These are phyloP conservation scores for Blastobasis adustella DNA, from an alignment of 2,888 invertebrate species.

Conservation along the genomic window DNA sequence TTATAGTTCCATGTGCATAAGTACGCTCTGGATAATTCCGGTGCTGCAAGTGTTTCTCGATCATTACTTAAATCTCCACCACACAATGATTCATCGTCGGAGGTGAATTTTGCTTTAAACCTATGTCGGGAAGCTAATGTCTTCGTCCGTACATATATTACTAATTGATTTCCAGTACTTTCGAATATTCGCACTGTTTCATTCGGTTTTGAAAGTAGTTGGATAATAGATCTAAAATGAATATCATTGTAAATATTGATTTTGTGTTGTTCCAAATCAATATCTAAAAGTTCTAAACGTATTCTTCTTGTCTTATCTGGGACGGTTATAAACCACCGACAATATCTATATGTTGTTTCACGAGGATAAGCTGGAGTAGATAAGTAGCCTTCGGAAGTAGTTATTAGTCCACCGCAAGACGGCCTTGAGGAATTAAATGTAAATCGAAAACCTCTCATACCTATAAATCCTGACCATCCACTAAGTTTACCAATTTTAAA, in stretches of 20 bases:
- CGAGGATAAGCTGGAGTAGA: slow-evolving; percentile 82
- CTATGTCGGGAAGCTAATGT: slow-evolving; percentile 71
- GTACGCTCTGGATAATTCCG: not conserved
- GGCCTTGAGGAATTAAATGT: no score
- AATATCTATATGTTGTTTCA: slow-evolving; percentile 40
- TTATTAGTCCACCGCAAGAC: slow-evolving; percentile 83
- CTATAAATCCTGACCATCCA: slow-evolving; percentile 35
- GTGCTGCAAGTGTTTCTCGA: slow-evolving; percentile 43
- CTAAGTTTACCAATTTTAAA: slow-evolving; percentile 41
- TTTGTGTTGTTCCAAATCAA: slow-evolving; percentile 39
- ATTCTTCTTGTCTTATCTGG: slow-evolving; percentile 51
- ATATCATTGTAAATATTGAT: slow-evolving; percentile 74
- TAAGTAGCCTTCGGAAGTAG: slow-evolving; percentile 78
- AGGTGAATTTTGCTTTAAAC: slow-evolving; percentile 81
- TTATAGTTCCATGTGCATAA: no score
- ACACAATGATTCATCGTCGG: slow-evolving; percentile 69
- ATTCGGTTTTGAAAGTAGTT: slow-evolving; percentile 30
- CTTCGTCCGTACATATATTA: slow-evolving; percentile 75
- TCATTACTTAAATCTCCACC: slow-evolving; percentile 40
- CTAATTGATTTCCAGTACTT: slow-evolving; percentile 79
- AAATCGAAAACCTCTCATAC: slow-evolving; percentile 61
- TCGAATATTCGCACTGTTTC: slow-evolving; percentile 50
- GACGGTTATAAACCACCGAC: slow-evolving; percentile 48
- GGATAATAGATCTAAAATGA: slow-evolving; percentile 49
- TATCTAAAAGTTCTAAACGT: slow-evolving; percentile 71